These are phyloP conservation scores for Chaetura pelagica DNA, from an alignment of 2,113 vertebrate genomes.

Conservation along the genomic window DNA sequence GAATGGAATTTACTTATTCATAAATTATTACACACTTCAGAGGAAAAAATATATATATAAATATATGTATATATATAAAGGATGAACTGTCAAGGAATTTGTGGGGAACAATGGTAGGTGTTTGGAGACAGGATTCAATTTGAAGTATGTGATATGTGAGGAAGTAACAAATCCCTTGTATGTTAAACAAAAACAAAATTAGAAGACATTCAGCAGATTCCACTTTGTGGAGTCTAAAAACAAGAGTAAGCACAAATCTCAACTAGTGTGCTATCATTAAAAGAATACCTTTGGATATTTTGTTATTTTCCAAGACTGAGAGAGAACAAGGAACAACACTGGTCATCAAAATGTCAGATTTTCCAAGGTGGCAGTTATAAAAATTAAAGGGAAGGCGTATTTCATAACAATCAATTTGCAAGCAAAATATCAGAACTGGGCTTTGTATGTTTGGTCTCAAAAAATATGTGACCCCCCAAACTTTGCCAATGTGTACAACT, in stretches of 20 bases:
- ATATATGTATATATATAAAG: neutral
- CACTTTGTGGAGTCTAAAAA: neutral
- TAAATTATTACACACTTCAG: neutral
- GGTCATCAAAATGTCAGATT: neutral
- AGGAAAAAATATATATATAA: neutral
- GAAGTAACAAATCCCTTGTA: neutral
- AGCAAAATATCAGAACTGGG: neutral
- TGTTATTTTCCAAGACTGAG: neutral
- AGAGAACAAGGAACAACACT: neutral
- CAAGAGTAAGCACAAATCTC: neutral
- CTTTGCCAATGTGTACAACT: neutral
- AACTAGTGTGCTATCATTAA: neutral
- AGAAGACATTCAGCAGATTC: neutral
- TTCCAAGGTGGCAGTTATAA: neutral
- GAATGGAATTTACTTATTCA: neutral
- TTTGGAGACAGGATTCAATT: neutral
- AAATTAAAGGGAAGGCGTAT: neutral
- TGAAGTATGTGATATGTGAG: neutral
- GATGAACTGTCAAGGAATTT: neutral
- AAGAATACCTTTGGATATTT: neutral
- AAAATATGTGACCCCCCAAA: neutral
- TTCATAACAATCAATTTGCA: neutral
- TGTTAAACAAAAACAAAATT: neutral
- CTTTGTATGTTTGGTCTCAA: neutral
- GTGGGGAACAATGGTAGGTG: neutral